A percentile compares a stretch with the other conserved stretches of the same genome.
phyloP scores from a whole-genome alignment of 2,888 invertebrate species.

The Eilema depressum region DNA sequence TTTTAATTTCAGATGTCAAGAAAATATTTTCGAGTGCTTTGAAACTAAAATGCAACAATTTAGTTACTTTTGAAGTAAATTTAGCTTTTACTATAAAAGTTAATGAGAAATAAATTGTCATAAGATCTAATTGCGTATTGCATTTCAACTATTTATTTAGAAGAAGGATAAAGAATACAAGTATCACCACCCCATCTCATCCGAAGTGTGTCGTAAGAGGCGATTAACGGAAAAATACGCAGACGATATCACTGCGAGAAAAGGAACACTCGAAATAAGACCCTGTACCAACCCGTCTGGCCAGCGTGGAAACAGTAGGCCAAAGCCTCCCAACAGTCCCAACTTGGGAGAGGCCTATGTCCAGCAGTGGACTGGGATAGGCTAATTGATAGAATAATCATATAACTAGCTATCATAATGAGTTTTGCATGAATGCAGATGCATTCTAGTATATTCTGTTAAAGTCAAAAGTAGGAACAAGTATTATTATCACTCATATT shows the following conservation, averaged over 20 bases:
- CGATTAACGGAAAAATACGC: too few relatives aligned
- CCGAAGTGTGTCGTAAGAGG: too few relatives aligned
- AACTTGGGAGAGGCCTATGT: too few relatives aligned
- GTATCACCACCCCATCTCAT: too few relatives aligned
- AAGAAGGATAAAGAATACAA: too few relatives aligned
- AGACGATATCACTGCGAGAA: too few relatives aligned
- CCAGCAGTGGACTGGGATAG: too few relatives aligned
- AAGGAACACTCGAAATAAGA: too few relatives aligned
- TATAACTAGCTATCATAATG: neutral
- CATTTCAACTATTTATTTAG: neutral
- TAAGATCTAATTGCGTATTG: neutral
- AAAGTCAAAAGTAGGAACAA: conserved; percentile 15
- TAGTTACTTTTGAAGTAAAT: neutral
- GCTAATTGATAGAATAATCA: too few relatives aligned
- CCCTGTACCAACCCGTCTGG: too few relatives aligned
- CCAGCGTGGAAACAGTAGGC: too few relatives aligned
- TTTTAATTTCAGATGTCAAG: neutral
- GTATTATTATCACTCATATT: neutral
- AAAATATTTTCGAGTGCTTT: neutral
- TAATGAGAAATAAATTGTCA: neutral
- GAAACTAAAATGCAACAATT: neutral
- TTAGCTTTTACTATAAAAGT: neutral
- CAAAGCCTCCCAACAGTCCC: too few relatives aligned
- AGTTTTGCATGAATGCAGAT: neutral
- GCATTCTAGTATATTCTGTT: conserved; percentile 23